Base-by-base conservation (phyloP, 2,888 invertebrate genomes). In the Leucozona laternaria region DNA sequence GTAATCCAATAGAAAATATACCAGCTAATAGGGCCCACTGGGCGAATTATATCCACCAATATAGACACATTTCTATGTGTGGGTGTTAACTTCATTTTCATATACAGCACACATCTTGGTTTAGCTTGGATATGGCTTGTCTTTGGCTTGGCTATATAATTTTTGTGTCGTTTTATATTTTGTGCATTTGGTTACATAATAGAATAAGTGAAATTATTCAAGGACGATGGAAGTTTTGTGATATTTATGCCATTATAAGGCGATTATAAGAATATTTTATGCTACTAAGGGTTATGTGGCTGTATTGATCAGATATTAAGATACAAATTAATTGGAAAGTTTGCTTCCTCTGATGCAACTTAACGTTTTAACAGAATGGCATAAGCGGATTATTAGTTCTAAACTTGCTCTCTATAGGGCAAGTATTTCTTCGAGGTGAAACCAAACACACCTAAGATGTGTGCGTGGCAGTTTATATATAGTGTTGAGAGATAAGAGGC, bases 1-100 rank as follows among this genome's bases (percentile, higher is more conserved):
- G 80, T 85, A 85, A 85, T 85, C 77, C 85, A 53, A 77, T 81
- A 66, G 81, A 78, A 80, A 73, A 58, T 85, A 73, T 81, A 62
- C 50, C 70, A 48, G 53, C 77, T 81, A 85, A 85, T 85, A 81
- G 48, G 77, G 37, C 77, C 77, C 80, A 73, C 20, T 70, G 85
- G 85, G 85, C 68, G 50, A 50, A 50, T 81, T 73, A 66, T 78
- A 78, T 72, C 45, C 72, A 55, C 80, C 80, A 81, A 73, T 78
- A 73, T 73, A 70, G 77, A 58, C 50, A 34, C 3, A n/a, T 37
- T 3, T 72, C 22, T 48, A 48, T 45, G 3, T 34, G 15, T 11
- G 62, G 48, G 58, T 64, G 60, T 58, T 66, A 40, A 43, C 55
- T 79, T 64, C 28, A 57, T 58, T 37, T 57, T 73, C 70, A 57